Evolutionary conservation across 2,113 vertebrate species (phyloP), one percentile per base, ranked within the genome.

Genomic region (Colistium nudipinnis): DNA sequence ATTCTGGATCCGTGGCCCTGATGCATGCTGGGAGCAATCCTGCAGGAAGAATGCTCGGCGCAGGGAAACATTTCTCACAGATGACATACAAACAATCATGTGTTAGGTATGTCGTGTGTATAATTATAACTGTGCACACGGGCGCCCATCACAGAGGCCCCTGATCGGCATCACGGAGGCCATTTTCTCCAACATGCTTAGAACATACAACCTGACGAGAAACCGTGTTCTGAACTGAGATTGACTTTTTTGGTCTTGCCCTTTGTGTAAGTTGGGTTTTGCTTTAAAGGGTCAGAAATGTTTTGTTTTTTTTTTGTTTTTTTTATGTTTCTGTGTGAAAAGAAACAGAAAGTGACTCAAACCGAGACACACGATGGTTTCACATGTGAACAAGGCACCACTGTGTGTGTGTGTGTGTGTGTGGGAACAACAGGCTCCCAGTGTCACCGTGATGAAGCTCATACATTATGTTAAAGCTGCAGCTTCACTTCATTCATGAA

Each of bases 351-450:
- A 24, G 41, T 20, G 59, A 39, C 59, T 75, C 83, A 62, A 51
- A 70, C 16, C 35, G 72, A 70, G 49, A 74, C 81, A 78, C 56
- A 60, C 38, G 10, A 65, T 0, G 51, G 33, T 48, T 38, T 74
- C 76, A 65, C 77, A 48, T 74, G 77, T 85, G 62, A 49, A 83
- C 76, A 82, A 84, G 69, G 65, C 62, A n/a, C 62, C 45, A 24
- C 80, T 79, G 80, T 75, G 48, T 63, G 13, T 14, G 13, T 14
- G 13, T 14, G 13, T 14, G 12, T 41, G 38, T 85, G 84, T 76
- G 89, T 88, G 85, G 89, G 85, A 91, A 90, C 83, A 90, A 90
- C 51, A 31, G 64, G 62, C 62, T 74, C 79, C 79, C 63, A 88
- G 85, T 84, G 72, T 56, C 74, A 65, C n/a, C n/a, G n/a, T 64